Evolutionary conservation across 2,888 invertebrate species (phyloP).

Genomic region (Pandemis cinnamomeana): DNA sequence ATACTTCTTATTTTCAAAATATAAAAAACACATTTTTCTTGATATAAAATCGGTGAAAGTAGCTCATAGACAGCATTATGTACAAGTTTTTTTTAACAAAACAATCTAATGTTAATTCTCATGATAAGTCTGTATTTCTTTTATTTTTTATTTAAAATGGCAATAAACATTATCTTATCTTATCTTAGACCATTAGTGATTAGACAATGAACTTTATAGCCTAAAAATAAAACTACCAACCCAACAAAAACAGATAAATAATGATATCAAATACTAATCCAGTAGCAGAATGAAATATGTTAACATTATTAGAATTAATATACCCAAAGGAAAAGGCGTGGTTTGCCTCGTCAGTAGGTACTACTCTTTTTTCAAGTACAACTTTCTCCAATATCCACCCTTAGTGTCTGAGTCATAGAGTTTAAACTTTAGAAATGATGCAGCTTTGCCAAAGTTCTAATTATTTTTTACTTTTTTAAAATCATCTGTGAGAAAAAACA

Average conservation of each 20-base stretch:
- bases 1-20: too few species aligned
- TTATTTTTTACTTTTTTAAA: constrained; percentile 45
- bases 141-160: too few species aligned
- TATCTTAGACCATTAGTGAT: too few species aligned
- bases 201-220: too few species aligned
- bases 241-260: constrained; percentile 61
- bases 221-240: not conserved
- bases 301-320: constrained; percentile 67
- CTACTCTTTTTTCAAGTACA: constrained; percentile 52
- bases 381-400: constrained; percentile 23
- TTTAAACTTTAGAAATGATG: not conserved
- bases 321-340: constrained; percentile 57
- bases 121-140: too few species aligned
- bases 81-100: too few species aligned
- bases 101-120: too few species aligned
- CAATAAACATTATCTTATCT: too few species aligned
- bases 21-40: too few species aligned
- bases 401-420: not conserved
- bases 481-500: constrained; percentile 50
- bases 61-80: too few species aligned
- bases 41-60: too few species aligned
- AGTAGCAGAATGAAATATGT: constrained; percentile 68
- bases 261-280: constrained; percentile 69
- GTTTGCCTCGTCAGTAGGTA: constrained; percentile 57
- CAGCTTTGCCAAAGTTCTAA: not conserved